A percentile compares a stretch with the other conserved stretches of the same genome.
Conservation (phyloP, 2,113 vertebrate species). For the Hydrolagus affinis region DNA sequence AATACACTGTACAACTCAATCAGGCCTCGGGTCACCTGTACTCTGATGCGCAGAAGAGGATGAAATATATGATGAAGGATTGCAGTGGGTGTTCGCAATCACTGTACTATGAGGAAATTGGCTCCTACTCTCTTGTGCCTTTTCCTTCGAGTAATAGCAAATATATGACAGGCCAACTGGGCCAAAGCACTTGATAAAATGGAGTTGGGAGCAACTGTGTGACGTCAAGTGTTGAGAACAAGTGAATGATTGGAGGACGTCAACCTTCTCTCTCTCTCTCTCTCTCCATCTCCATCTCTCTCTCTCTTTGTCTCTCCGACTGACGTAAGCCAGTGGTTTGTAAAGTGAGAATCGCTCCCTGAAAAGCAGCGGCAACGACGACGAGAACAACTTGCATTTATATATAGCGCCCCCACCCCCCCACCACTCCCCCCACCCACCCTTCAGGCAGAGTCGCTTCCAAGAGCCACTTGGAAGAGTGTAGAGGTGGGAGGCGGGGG, state of each 20-base stretch:
- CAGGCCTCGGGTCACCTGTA: conserved; percentile 57
- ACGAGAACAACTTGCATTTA: no score
- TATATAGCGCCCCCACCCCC: no score
- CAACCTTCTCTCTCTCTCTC: not conserved
- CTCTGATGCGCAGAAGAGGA: conserved; percentile 67
- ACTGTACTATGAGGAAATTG: conserved; percentile 76
- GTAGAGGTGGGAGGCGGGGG: no score
- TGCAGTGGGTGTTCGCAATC: conserved; percentile 63
- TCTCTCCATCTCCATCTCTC: not conserved
- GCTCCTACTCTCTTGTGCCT: conserved; percentile 77
- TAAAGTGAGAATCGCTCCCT: not conserved
- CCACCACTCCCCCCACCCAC: no score
- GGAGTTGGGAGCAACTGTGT: not conserved
- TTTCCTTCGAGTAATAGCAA: conserved; percentile 68
- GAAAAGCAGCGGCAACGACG: not conserved
- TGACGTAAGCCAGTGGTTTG: not conserved
- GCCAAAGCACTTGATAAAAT: conserved; percentile 54
- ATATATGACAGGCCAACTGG: conserved; percentile 63
- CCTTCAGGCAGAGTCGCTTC: no score
- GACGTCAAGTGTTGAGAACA: no score
- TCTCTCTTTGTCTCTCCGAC: no score
- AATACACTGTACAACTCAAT: conserved; percentile 63
- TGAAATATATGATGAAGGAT: conserved; percentile 84
- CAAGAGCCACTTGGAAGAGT: no score
- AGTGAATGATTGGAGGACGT: not conserved